Percentiles rank a stretch among this genome's conserved stretches.
phyloP scores from a whole-genome alignment of 2,888 invertebrate genomes.

The Chaitophorus viminalis region DNA sequence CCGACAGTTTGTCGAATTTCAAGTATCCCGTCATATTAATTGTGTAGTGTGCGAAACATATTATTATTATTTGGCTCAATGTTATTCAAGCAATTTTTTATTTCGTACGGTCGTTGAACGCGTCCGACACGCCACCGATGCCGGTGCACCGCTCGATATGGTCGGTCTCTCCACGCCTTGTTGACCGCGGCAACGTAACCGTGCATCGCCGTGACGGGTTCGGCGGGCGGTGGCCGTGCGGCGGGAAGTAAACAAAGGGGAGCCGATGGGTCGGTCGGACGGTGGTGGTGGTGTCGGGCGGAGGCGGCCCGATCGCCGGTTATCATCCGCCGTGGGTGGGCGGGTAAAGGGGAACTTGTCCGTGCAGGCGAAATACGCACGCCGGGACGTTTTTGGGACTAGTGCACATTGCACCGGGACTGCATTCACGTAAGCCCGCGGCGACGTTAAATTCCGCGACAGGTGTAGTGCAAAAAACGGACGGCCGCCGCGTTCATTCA shows the following conservation, averaged over 20 bases:
- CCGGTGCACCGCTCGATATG: neutral
- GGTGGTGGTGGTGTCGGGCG: neutral
- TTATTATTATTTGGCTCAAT: too few relatives aligned
- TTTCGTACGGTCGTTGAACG: neutral
- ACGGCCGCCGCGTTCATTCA: neutral
- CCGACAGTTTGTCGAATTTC: neutral
- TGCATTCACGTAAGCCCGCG: neutral
- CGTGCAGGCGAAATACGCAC: neutral
- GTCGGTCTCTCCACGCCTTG: neutral
- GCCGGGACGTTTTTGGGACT: neutral
- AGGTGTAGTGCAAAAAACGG: neutral
- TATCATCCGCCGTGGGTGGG: neutral
- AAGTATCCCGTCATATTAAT: too few relatives aligned
- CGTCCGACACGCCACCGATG: too few relatives aligned
- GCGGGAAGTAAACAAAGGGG: constrained; percentile 31
- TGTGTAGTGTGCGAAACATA: too few relatives aligned
- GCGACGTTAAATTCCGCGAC: neutral
- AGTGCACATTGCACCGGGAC: neutral
- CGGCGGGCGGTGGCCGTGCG: neutral
- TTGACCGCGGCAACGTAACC: neutral
- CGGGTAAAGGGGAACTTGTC: neutral
- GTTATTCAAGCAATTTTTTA: too few relatives aligned
- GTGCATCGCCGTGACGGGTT: neutral
- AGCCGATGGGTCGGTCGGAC: neutral
- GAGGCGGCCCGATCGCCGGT: neutral